Base-by-base conservation (phyloP, 2,888 invertebrate species). In the Eupithecia subumbrata region DNA sequence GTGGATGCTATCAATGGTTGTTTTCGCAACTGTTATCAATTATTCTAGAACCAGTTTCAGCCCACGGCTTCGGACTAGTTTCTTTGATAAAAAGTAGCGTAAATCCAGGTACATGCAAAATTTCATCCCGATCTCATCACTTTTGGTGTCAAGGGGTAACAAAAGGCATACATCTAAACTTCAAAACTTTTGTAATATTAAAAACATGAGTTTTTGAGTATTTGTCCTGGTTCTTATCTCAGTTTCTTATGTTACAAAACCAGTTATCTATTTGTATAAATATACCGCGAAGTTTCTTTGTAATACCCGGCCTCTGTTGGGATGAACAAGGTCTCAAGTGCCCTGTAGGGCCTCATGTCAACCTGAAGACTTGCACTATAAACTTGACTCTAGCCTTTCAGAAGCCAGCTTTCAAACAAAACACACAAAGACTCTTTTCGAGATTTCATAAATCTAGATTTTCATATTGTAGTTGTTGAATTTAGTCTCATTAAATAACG, bases 341-440 rank as follows among this genome's bases (percentile, higher is more conserved):
- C 64, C 16, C 18, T 64, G 64, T 34, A 30, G 64, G 7, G 64
- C 0, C 34, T 64, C 64, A 64, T 34, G 34, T 64, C 64, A 60
- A 60, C 60, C 60, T 64, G 16, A 64, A 64, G 64, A 8, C 18
- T 34, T 34, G 34, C 64, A 64, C 64, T 64, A 34, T 60, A 18
- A 64, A 64, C 64, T 64, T 18, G 64, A 64, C 34, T 64, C 34
- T 34, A 30, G 34, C 64, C 30, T 64, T 64, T 64, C 64, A 64
- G 18, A 64, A 64, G 34, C 64, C 18, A 34, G 64, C 60, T 18
- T 64, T 34, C 9, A 34, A 34, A 64, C 64, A 64, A 64, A 64
- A 64, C 34, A 30, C 34, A 25, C 25, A 25, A 60, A 18, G 34
- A 1, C 64, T 64, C 8, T 64, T 34, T 64, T 64, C 9, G 22